Evolutionary conservation across 2,113 vertebrate genomes (phyloP).

Genomic region (Ctenodactylus gundi): DNA sequence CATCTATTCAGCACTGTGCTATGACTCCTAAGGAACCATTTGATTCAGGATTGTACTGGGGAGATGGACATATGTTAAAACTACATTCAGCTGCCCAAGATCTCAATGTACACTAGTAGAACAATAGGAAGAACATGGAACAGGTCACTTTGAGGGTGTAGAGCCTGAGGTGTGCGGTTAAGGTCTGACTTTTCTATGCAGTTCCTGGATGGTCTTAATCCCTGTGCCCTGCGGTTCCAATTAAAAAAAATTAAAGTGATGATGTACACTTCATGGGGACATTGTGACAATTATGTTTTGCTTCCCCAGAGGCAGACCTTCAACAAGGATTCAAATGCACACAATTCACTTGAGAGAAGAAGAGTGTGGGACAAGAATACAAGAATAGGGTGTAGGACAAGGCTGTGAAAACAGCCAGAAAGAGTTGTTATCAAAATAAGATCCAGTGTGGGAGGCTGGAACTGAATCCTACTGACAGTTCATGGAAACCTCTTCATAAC

Average conservation of each 20-base stretch:
- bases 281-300: background rate
- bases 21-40: background rate
- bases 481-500: background rate
- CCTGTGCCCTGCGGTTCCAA: background rate
- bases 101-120: accelerated
- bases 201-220: background rate
- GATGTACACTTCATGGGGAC: background rate
- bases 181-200: too few relatives aligned
- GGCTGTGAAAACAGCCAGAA: background rate
- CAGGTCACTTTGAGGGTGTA: background rate
- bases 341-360: background rate
- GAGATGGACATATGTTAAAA: background rate
- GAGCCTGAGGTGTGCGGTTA: background rate
- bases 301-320: background rate
- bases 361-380: background rate
- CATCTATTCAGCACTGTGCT: background rate
- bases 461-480: background rate
- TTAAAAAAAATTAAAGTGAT: background rate
- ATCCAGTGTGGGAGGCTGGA: background rate
- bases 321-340: background rate
- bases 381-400: background rate
- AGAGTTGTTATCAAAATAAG: background rate
- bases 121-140: too few relatives aligned
- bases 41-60: background rate
- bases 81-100: background rate